Evolutionary conservation across 2,113 vertebrate species (phyloP).

Genomic region (Gnathonemus longibarbis): DNA sequence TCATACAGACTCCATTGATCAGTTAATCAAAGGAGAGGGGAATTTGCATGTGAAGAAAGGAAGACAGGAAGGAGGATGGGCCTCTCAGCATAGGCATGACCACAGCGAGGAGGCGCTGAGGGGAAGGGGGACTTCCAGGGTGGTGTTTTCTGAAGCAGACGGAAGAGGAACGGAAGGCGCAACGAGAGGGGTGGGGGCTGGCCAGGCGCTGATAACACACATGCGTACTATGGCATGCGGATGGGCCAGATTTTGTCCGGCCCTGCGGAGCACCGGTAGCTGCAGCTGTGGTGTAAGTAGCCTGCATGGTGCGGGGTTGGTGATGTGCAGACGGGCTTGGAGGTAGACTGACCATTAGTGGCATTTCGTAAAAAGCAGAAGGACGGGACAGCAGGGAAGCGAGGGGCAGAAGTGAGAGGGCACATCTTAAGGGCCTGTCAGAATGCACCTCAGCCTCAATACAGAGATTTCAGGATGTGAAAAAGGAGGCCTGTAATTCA

Average conservation of each 20-base stretch:
- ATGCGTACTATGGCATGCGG: not conserved
- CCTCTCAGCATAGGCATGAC: conserved; percentile 49
- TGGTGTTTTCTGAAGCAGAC: conserved; percentile 55
- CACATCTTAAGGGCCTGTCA: not conserved
- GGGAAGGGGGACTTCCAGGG: conserved; percentile 47
- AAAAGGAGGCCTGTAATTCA: conserved; percentile 29
- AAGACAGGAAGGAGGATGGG: conserved; percentile 27
- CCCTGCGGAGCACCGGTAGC: not conserved
- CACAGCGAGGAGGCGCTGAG: conserved; percentile 51
- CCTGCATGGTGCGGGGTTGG: not conserved
- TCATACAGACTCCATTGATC: conserved; percentile 66
- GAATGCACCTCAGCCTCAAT: not conserved
- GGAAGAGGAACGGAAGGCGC: conserved; percentile 34
- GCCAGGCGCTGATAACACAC: conserved; percentile 21
- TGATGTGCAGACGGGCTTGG: not conserved
- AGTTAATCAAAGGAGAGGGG: conserved; percentile 63
- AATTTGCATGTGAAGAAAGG: conserved; percentile 54
- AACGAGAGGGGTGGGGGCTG: conserved; percentile 22
- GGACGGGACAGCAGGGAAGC: not conserved
- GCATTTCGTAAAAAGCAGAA: not conserved
- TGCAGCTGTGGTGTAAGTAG: not conserved
- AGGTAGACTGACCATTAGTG: not conserved
- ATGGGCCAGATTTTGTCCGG: not conserved
- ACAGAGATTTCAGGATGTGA: conserved; percentile 20
- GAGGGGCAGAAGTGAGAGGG: not conserved